Base-by-base conservation (phyloP, 2,888 invertebrate species). In the Archips xylosteana region DNA sequence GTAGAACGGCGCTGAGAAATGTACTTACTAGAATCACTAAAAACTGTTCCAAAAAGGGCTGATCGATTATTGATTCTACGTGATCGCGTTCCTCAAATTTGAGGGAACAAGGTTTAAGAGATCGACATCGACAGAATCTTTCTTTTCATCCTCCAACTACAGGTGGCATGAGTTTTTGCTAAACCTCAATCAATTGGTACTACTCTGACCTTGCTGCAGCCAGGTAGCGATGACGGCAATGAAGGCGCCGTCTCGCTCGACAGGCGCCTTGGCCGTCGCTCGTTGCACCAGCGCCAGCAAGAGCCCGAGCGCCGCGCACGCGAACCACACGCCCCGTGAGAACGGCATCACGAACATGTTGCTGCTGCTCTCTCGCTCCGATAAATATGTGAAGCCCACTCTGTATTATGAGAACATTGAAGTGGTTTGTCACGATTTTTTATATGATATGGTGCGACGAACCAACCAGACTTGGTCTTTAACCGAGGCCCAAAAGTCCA, bases 261-360 rank as follows among this genome's bases (percentile, higher is more conserved):
- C 76, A 0, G 77, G 79, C 0, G 76, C 79, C 34, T 83, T 84
- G 0, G 93, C 84, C 0, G 90, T 88, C 5, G 85, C 59, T 32
- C 88, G 78, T 73, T 86, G 89, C 0, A 90, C 88, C 1, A 86
- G 1, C 0, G 87, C 86, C 64, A 93, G 80, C 2, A 90, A 65
- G 0, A 85, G 8, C 9, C 84, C 82, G 9, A 88, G 83, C 9
- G 70, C 85, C 0, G 89, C 76, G 45, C 87, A 89, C 2, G 85
- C 77, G 82, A 82, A 85, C 92, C 93, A 92, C 0, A 92, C 92
- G 0, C 71, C 82, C 0, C 79, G 75, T 0, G 89, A 85, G 77
- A 93, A 93, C 0, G 93, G 93, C 60, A 88, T 89, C 73, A 91
- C 78, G 74, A 83, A 93, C 92, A 93, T 92, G 74, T 91, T 92